Conservation (phyloP, 1,140 invertebrate species). For the Bombus sibiricus region DNA sequence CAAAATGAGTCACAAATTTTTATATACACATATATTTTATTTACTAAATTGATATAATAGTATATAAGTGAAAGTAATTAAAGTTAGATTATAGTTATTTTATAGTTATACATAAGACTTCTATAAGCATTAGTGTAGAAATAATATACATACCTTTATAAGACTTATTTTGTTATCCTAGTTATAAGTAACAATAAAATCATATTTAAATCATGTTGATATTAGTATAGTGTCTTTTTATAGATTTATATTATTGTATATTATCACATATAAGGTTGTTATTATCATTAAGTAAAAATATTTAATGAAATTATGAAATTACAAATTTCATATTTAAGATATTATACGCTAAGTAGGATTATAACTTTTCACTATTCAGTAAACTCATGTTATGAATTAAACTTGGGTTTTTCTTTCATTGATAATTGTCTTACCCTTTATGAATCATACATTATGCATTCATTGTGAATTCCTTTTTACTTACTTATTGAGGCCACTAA, state of each 20-base stretch:
- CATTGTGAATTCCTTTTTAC: not conserved
- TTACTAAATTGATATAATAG: not conserved
- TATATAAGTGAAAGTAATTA: not conserved
- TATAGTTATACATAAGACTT: not conserved
- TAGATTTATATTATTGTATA: not conserved
- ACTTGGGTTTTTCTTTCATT: not conserved
- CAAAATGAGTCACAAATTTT: not conserved
- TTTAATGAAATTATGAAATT: not conserved
- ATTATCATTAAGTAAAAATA: not conserved
- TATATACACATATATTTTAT: too few species aligned
- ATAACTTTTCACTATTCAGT: not conserved
- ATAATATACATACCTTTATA: not conserved
- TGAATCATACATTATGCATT: not conserved
- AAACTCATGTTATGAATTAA: not conserved
- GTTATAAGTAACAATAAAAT: constrained; percentile 2
- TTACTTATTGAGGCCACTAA: constrained; percentile 36
- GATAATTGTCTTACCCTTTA: not conserved
- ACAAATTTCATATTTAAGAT: not conserved
- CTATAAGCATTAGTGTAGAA: not conserved
- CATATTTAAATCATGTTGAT: not conserved
- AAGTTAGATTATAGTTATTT: not conserved
- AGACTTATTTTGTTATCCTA: not conserved
- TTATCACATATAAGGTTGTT: not conserved
- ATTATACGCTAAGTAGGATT: not conserved
- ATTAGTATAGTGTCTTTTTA: not conserved